phyloP scores from a whole-genome alignment of 2,113 vertebrate genomes.

The Lichenostomus cassidix region DNA sequence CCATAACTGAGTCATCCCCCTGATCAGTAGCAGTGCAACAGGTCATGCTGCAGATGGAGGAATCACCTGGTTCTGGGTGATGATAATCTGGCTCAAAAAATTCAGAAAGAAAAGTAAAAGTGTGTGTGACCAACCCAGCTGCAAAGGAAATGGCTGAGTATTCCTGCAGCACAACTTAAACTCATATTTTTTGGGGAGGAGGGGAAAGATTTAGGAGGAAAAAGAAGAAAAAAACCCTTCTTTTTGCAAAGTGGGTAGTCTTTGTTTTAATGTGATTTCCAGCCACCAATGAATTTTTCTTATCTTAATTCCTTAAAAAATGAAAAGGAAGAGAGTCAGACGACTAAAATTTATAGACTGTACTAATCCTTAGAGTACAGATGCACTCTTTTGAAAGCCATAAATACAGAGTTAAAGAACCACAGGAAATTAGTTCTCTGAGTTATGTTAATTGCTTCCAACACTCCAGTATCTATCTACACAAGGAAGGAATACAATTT shows the following conservation, averaged over 20 bases:
- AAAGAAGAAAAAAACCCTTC: neutral
- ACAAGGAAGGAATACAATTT: slow-evolving; percentile 24
- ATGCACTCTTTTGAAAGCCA: slow-evolving; percentile 41
- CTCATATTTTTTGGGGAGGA: neutral
- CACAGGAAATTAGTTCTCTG: slow-evolving; percentile 58
- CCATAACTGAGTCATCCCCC: fast-evolving
- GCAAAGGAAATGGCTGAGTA: neutral
- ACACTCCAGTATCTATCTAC: slow-evolving; percentile 41
- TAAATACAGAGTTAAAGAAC: slow-evolving; percentile 54
- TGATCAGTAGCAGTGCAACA: fast-evolving
- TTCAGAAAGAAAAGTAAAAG: neutral
- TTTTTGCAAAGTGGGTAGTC: neutral
- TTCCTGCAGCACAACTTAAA: neutral
- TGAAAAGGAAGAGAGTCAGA: neutral
- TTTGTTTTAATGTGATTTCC: neutral
- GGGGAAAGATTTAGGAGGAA: neutral
- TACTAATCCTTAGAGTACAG: slow-evolving; percentile 44
- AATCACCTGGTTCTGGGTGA: neutral
- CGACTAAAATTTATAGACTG: slow-evolving; percentile 48
- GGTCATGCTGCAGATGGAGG: neutral
- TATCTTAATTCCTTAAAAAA: slow-evolving; percentile 54
- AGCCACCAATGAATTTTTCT: neutral
- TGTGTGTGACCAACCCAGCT: no score
- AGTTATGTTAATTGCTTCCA: slow-evolving; percentile 67
- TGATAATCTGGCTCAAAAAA: neutral